Percentiles rank a stretch among this genome's conserved stretches.
These are phyloP conservation scores for Dynastes grantii DNA, from an alignment of 2,888 invertebrate species.

Conservation along the genomic window DNA sequence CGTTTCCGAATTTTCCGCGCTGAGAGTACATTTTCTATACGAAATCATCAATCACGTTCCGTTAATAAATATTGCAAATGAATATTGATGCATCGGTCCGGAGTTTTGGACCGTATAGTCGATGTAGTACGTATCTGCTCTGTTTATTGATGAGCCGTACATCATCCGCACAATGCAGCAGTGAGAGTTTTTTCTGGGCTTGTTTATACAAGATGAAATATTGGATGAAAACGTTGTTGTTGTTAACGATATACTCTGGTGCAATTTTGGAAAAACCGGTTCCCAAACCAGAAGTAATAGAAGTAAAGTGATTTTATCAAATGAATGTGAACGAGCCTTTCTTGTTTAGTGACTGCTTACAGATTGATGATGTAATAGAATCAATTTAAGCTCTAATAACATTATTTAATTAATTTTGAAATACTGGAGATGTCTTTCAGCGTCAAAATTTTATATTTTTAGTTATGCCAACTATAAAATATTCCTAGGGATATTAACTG, in stretches of 20 bases:
- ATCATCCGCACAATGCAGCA: constrained; percentile 9
- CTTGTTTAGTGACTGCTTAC: no score
- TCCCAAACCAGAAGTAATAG: no score
- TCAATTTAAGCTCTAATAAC: no score
- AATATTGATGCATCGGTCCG: constrained; percentile 34
- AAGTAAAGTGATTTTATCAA: no score
- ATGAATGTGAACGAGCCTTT: no score
- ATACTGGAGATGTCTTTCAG: no score
- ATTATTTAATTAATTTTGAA: no score
- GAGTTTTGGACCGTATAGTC: neutral
- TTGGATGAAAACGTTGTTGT: neutral
- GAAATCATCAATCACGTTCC: constrained; percentile 37
- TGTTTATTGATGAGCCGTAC: constrained; percentile 17
- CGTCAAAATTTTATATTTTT: no score
- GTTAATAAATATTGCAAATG: constrained; percentile 45
- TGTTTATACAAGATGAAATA: neutral
- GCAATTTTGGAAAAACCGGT: no score
- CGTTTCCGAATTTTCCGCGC: neutral
- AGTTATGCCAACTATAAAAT: no score
- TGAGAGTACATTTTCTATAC: neutral
- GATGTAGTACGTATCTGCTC: neutral
- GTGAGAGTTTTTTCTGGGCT: constrained; percentile 1
- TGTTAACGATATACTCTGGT: neutral
- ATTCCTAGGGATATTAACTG: no score
- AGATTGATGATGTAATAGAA: no score